Evolutionary conservation across 2,888 invertebrate genomes (phyloP).

Genomic region (Nudaria mundana): DNA sequence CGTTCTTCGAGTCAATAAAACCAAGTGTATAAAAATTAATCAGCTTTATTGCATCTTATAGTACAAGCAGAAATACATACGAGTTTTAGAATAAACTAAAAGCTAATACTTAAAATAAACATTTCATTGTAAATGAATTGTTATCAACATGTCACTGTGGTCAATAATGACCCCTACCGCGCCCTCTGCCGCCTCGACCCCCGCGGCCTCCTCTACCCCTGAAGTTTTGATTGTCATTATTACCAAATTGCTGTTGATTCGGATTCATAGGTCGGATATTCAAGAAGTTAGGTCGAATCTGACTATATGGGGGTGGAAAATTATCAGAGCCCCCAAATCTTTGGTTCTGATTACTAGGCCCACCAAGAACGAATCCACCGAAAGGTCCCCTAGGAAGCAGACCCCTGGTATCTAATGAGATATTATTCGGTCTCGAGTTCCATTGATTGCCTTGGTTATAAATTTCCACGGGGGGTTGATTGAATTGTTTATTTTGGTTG

Average conservation of each 20-base stretch:
- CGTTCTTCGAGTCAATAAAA: no score
- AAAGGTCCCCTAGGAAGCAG: not conserved
- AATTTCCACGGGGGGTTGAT: not conserved
- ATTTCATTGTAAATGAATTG: conserved; percentile 3
- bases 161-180: conserved; percentile 45
- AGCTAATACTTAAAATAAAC: conserved; percentile 10
- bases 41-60: no score
- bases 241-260: conserved; percentile 36
- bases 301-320: conserved; percentile 29
- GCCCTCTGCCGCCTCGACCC: conserved; percentile 44
- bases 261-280: conserved; percentile 35
- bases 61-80: not conserved
- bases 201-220: conserved; percentile 47
- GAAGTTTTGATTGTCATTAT: conserved; percentile 31
- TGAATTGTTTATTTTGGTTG: conserved; percentile 1
- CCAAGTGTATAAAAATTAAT: no score
- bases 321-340: conserved; percentile 6
- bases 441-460: conserved; percentile 4
- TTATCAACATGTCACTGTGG: not conserved
- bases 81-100: not conserved
- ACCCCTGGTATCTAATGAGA: conserved; percentile 12
- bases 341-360: conserved; percentile 1
- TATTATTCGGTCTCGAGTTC: conserved; percentile 7
- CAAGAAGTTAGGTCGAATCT: conserved; percentile 45
- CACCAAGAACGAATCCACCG: conserved; percentile 7